These are phyloP conservation scores for Dolomedes plantarius DNA, from an alignment of 2,888 invertebrate genomes.

Conservation along the genomic window DNA sequence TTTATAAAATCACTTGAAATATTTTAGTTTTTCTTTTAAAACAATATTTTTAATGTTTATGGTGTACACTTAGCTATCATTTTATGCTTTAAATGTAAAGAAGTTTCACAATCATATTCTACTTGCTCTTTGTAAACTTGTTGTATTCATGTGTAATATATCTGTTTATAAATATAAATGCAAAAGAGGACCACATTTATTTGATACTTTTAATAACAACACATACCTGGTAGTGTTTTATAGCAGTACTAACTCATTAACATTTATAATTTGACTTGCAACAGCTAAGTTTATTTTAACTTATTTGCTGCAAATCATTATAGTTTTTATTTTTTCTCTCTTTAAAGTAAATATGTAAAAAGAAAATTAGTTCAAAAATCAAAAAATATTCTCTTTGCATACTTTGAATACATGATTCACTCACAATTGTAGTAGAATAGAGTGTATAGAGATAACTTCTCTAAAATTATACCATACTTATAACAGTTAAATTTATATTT, in stretches of 20 bases:
- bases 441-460: no score
- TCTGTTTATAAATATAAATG: constrained; percentile 35
- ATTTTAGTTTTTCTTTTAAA: no score
- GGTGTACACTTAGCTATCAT: neutral
- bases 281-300: neutral
- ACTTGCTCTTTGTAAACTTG: constrained; percentile 1
- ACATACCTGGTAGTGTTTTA: constrained; percentile 28
- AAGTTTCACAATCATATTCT: neutral
- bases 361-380: no score
- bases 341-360: no score
- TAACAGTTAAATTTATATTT: no score
- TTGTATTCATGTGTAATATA: constrained; percentile 1
- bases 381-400: no score
- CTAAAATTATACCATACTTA: no score
- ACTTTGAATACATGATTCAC: no score
- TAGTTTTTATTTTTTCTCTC: no score
- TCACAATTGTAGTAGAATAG: no score
- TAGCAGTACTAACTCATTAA: neutral
- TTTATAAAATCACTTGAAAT: neutral
- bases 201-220: constrained; percentile 33
- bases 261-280: neutral
- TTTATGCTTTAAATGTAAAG: neutral
- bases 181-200: constrained; percentile 49
- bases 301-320: neutral
- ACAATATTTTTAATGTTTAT: no score